Conservation (phyloP, 2,888 invertebrate genomes). For the Diarsia brunnea region DNA sequence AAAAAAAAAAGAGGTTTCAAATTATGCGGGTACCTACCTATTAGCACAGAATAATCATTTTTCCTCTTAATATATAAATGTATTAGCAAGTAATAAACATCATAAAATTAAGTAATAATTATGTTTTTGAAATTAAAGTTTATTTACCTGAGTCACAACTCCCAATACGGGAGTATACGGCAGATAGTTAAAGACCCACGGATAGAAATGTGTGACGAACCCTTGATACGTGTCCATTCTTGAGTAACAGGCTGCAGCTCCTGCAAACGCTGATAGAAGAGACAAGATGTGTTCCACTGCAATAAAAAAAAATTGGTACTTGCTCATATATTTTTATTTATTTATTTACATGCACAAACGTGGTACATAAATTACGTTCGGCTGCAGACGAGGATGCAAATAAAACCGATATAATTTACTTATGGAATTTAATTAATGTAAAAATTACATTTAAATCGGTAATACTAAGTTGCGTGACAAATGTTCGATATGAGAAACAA, state of each 20-base stretch:
- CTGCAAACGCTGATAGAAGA: slow-evolving; percentile 79
- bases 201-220: slow-evolving; percentile 82
- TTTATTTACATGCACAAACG: too few relatives aligned
- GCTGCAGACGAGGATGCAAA: too few relatives aligned
- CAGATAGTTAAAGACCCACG: slow-evolving; percentile 82
- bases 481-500: too few relatives aligned
- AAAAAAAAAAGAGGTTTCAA: neutral
- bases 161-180: slow-evolving; percentile 81
- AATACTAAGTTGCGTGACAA: too few relatives aligned
- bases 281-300: slow-evolving; percentile 85
- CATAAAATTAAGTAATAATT: neutral
- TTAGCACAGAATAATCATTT: neutral
- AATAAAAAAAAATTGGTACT: too few relatives aligned
- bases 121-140: neutral
- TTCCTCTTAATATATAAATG: neutral
- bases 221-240: slow-evolving; percentile 74
- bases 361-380: too few relatives aligned
- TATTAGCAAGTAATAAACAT: neutral
- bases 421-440: too few relatives aligned
- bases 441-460: too few relatives aligned
- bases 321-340: too few relatives aligned
- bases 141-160: slow-evolving; percentile 79
- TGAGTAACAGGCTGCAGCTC: slow-evolving; percentile 74
- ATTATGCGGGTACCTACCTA: neutral
- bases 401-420: too few relatives aligned